phyloP scores from a whole-genome alignment of 2,113 vertebrate species.

The Zosterops borbonicus region DNA sequence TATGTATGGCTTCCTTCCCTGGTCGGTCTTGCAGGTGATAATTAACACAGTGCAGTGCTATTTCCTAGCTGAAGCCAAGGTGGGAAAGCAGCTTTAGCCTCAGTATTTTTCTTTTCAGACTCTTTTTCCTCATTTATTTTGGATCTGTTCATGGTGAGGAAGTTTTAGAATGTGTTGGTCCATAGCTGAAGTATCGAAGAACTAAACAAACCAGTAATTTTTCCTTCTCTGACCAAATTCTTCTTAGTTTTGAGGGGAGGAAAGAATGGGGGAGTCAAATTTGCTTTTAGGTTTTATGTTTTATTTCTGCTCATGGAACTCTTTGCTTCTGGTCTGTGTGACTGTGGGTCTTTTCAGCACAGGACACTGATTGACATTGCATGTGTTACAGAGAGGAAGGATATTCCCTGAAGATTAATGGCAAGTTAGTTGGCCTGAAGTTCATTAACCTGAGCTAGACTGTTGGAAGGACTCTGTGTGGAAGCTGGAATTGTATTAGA shows the following conservation, averaged over 20 bases:
- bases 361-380: slow-evolving; percentile 54
- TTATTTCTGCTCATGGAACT: slow-evolving; percentile 36
- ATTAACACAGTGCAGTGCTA: slow-evolving; percentile 36
- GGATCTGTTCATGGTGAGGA: background rate
- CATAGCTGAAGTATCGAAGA: slow-evolving; percentile 31
- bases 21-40: background rate
- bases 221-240: background rate
- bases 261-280: background rate
- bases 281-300: slow-evolving; percentile 2
- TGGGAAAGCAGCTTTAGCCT: background rate
- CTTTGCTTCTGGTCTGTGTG: slow-evolving; percentile 17
- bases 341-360: slow-evolving; percentile 23
- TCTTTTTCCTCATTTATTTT: slow-evolving; percentile 22
- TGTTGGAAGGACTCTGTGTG: slow-evolving; percentile 50
- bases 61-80: background rate
- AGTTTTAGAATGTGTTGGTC: slow-evolving; percentile 9
- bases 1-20: background rate
- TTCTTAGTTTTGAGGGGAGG: background rate
- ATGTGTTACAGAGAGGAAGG: slow-evolving; percentile 33
- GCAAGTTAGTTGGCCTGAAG: slow-evolving; percentile 63
- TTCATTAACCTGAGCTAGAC: slow-evolving; percentile 68
- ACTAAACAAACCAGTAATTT: slow-evolving; percentile 5
- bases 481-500: slow-evolving; percentile 38
- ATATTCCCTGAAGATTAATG: slow-evolving; percentile 70
- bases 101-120: background rate